Percentiles rank a stretch among this genome's conserved stretches.
phyloP scores from a whole-genome alignment of 2,113 vertebrate genomes.

The Passer domesticus region DNA sequence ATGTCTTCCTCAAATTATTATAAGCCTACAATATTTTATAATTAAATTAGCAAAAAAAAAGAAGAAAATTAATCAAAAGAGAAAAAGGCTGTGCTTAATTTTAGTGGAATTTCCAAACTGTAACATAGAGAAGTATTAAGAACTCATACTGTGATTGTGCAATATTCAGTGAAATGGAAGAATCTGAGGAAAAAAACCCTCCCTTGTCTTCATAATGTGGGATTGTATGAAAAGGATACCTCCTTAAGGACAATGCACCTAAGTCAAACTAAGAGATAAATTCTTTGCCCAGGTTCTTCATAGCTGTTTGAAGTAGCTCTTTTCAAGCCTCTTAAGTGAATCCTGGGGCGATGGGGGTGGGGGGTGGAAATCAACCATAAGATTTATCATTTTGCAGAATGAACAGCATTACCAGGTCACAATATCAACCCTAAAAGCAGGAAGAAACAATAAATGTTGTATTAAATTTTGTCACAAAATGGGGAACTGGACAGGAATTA shows the following conservation, averaged over 20 bases:
- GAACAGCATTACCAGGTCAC: not conserved
- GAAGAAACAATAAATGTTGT: not conserved
- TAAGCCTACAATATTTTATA: not conserved
- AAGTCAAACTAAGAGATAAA: not conserved
- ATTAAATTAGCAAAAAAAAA: not conserved
- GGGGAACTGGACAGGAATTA: not conserved
- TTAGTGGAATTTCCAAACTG: not conserved
- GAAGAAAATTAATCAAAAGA: not conserved
- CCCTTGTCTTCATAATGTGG: not conserved
- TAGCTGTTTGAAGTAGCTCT: not conserved
- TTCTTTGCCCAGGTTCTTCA: not conserved
- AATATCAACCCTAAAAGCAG: not conserved
- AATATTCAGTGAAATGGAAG: not conserved
- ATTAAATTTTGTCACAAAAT: not conserved
- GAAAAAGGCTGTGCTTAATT: not conserved
- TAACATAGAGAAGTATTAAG: not conserved
- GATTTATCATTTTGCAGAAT: not conserved
- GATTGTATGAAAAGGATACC: not conserved
- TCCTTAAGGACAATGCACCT: not conserved
- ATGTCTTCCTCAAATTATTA: not conserved
- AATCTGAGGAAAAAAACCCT: not conserved
- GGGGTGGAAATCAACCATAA: not conserved
- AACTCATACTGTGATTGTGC: not conserved
- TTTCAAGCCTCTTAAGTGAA: not conserved
- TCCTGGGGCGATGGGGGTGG: fast-evolving